These are phyloP conservation scores for Melanophora roralis DNA, from an alignment of 2,888 invertebrate genomes.

Conservation along the genomic window DNA sequence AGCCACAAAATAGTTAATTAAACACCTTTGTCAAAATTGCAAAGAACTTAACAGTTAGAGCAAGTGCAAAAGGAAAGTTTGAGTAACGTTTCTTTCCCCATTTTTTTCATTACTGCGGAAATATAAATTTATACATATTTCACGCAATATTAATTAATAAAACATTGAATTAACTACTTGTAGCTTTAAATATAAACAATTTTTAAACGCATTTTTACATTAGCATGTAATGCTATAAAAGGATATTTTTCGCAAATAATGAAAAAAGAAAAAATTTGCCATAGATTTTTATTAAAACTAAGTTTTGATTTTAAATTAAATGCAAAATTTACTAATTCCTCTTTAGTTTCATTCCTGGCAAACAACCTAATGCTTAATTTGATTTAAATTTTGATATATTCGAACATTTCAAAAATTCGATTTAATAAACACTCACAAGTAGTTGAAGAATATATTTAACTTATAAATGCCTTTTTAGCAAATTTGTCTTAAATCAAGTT, in stretches of 20 bases:
- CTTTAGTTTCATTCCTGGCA: too few relatives aligned
- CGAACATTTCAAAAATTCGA: too few relatives aligned
- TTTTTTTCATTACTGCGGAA: neutral
- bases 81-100: neutral
- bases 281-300: too few relatives aligned
- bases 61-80: conserved; percentile 7
- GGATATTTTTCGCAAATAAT: neutral
- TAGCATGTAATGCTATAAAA: too few relatives aligned
- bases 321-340: too few relatives aligned
- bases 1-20: neutral
- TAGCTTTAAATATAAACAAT: neutral
- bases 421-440: too few relatives aligned
- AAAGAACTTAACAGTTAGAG: conserved; percentile 22
- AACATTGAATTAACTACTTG: conserved; percentile 53
- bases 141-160: conserved; percentile 59
- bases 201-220: neutral
- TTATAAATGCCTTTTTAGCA: conserved; percentile 25
- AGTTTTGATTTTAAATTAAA: too few relatives aligned
- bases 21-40: conserved; percentile 34
- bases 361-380: too few relatives aligned
- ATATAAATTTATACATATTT: conserved; percentile 52
- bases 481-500: conserved; percentile 28
- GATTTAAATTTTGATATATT: too few relatives aligned
- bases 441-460: too few relatives aligned
- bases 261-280: neutral